phyloP scores from a whole-genome alignment of 2,888 invertebrate genomes.

The Iphiclides podalirius region DNA sequence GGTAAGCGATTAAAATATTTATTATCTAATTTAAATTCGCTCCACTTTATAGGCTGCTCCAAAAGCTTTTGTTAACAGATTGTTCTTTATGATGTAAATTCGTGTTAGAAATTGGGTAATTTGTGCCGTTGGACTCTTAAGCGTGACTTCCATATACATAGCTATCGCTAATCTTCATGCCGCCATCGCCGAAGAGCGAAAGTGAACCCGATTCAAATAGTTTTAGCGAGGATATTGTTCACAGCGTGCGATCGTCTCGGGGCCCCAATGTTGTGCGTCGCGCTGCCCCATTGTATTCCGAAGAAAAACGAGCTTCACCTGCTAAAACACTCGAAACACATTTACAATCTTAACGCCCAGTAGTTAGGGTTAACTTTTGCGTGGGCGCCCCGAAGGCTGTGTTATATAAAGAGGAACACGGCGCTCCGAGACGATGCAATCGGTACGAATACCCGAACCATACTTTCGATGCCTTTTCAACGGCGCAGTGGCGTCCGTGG shows the following conservation, averaged over 20 bases:
- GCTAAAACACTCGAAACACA: not conserved
- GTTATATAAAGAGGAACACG: conserved; percentile 20
- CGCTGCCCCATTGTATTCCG: conserved; percentile 21
- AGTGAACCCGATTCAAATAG: conserved; percentile 65
- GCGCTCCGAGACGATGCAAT: conserved; percentile 20
- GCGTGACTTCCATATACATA: conserved; percentile 36
- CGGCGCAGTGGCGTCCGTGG: conserved; percentile 17
- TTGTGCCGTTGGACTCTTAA: not conserved
- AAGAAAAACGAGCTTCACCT: conserved; percentile 19
- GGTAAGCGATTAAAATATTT: too few relatives aligned
- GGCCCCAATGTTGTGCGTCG: conserved; percentile 33
- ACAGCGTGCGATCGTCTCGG: conserved; percentile 51
- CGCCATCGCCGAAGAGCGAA: conserved; percentile 56
- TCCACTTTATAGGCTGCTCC: too few relatives aligned
- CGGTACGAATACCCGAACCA: conserved; percentile 33
- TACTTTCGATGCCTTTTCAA: conserved; percentile 40
- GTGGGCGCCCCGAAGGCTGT: not conserved
- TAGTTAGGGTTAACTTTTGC: conserved; percentile 2
- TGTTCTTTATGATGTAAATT: too few relatives aligned
- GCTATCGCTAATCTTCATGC: conserved; percentile 40
- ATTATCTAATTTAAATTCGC: too few relatives aligned
- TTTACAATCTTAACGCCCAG: conserved; percentile 1
- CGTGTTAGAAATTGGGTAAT: too few relatives aligned
- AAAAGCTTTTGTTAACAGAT: too few relatives aligned
- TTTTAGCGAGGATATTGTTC: conserved; percentile 73